Conservation (phyloP, 2,113 vertebrate genomes). For the Zosterops lateralis region DNA sequence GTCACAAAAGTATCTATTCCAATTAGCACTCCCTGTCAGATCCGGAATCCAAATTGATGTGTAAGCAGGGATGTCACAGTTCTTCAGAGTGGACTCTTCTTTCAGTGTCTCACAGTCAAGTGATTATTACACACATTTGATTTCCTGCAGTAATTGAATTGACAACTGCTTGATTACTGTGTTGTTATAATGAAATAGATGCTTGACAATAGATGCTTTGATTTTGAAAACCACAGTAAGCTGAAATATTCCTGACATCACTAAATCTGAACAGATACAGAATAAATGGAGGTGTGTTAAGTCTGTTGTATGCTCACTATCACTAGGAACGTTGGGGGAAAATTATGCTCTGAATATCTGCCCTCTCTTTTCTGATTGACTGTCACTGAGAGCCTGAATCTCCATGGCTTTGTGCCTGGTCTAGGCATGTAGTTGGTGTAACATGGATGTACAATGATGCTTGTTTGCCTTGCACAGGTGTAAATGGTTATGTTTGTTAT, state of each 20-base stretch:
- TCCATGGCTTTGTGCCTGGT: background rate
- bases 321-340: background rate
- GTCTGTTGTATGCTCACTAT: background rate
- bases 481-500: background rate
- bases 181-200: background rate
- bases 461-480: background rate
- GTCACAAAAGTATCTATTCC: background rate
- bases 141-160: background rate
- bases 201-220: background rate
- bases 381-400: background rate
- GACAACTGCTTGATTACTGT: background rate
- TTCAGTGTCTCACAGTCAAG: background rate
- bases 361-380: background rate
- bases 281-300: background rate
- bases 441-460: background rate
- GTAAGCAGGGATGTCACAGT: background rate
- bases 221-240: background rate
- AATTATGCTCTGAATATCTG: background rate
- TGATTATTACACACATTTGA: background rate
- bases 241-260: background rate
- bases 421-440: background rate
- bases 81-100: background rate
- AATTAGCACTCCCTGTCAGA: background rate
- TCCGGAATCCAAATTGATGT: background rate
- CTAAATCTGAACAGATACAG: background rate